These are phyloP conservation scores for Yponomeuta cagnagella DNA, from an alignment of 2,888 invertebrate genomes.

Conservation along the genomic window DNA sequence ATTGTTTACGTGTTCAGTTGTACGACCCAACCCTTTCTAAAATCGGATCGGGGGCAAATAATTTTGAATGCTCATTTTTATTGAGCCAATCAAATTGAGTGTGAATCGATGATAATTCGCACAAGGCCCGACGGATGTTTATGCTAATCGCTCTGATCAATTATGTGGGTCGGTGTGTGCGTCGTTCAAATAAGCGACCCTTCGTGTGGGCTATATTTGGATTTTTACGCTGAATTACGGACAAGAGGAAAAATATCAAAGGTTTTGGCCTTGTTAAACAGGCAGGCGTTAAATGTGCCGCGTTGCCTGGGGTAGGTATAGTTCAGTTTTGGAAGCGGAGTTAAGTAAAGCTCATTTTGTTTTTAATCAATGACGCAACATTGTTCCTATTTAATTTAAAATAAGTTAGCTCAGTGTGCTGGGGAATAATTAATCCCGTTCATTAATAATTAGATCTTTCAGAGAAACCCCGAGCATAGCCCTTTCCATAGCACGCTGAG, in stretches of 20 bases:
- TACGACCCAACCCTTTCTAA: neutral
- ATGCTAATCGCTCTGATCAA: constrained; percentile 1
- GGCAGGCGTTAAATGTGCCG: no score
- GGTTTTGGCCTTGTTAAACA: neutral
- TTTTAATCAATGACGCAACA: no score
- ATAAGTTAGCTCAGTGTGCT: no score
- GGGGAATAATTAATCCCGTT: no score
- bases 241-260: neutral
- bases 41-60: neutral
- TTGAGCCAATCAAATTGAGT: constrained; percentile 3
- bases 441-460: no score
- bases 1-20: no score
- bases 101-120: neutral
- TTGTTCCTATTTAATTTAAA: no score
- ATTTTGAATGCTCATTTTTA: neutral
- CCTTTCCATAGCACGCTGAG: no score
- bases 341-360: no score
- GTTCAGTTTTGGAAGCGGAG: no score
- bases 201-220: neutral
- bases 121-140: neutral
- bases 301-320: no score
- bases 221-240: neutral
- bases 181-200: neutral
- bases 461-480: no score
- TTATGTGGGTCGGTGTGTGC: constrained; percentile 1